Evolutionary conservation across 2,797 vertebrate genomes (phyloP).

Genomic region (Schizopygopsis pylzovi): DNA sequence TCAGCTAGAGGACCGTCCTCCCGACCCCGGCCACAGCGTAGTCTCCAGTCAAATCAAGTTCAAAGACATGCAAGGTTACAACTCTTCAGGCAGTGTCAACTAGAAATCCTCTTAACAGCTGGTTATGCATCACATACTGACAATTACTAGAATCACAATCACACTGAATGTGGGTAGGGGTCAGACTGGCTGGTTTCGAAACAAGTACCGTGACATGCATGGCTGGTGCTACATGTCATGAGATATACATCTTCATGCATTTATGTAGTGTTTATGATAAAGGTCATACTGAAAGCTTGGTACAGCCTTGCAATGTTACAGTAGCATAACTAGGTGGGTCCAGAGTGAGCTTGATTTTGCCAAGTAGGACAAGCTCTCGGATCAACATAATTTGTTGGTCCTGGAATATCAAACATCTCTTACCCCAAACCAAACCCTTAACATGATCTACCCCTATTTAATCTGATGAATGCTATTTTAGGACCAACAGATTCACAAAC

Average conservation of each 20-base stretch:
- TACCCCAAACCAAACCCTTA: conserved; percentile 1
- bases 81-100: conserved; percentile 6
- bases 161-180: neutral
- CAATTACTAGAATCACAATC: conserved; percentile 3
- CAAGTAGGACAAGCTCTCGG: neutral
- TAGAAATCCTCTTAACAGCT: neutral
- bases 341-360: neutral
- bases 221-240: neutral
- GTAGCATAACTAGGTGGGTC: neutral
- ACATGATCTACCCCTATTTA: neutral
- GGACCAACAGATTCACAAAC: neutral
- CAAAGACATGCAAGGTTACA: conserved; percentile 5
- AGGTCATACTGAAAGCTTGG: neutral
- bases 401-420: neutral
- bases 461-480: neutral
- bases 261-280: neutral
- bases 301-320: neutral
- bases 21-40: neutral
- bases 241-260: neutral
- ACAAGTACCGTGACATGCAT: neutral
- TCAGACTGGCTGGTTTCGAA: conserved; percentile 1
- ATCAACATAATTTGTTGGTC: conserved; percentile 3
- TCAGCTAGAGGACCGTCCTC: conserved; percentile 12
- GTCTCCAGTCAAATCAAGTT: conserved; percentile 25
- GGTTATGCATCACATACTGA: neutral